These are phyloP conservation scores for Oncopeltus fasciatus DNA, from an alignment of 1,140 invertebrate species.

Conservation along the genomic window DNA sequence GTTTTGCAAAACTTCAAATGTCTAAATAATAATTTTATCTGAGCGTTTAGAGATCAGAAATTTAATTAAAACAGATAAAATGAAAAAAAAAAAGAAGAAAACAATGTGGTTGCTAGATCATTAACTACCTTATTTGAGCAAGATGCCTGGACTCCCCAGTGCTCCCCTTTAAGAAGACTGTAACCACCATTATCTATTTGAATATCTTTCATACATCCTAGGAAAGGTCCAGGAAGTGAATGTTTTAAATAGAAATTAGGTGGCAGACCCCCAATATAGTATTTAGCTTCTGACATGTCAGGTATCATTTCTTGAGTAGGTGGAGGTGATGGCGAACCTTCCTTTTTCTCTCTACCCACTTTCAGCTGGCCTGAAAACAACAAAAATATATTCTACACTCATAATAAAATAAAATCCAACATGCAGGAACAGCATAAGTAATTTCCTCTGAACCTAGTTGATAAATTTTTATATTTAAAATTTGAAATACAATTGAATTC, in stretches of 20 bases:
- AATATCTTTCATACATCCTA: slow-evolving; percentile 70
- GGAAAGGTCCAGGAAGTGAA: slow-evolving; percentile 41
- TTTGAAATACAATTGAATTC: too few species aligned
- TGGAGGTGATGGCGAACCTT: slow-evolving; percentile 44
- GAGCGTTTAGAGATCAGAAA: too few species aligned
- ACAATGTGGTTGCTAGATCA: neutral
- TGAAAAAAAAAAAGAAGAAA: neutral
- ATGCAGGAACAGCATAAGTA: too few species aligned
- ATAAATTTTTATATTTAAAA: too few species aligned
- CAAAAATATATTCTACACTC: too few species aligned
- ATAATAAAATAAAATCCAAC: too few species aligned
- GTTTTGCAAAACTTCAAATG: too few species aligned
- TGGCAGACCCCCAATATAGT: slow-evolving; percentile 68
- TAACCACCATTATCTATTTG: slow-evolving; percentile 53
- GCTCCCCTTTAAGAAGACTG: slow-evolving; percentile 45
- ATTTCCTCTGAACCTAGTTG: too few species aligned
- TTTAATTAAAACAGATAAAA: neutral
- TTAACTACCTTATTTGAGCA: slow-evolving; percentile 54
- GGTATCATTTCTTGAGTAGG: slow-evolving; percentile 43
- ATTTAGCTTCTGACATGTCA: slow-evolving; percentile 43
- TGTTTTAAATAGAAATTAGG: slow-evolving; percentile 41
- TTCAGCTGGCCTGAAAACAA: slow-evolving; percentile 38
- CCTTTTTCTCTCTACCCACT: slow-evolving; percentile 53
- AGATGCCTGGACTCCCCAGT: slow-evolving; percentile 59
- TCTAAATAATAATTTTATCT: too few species aligned